Conservation (phyloP, 1,140 invertebrate species). For the Lepidurus packardi region DNA sequence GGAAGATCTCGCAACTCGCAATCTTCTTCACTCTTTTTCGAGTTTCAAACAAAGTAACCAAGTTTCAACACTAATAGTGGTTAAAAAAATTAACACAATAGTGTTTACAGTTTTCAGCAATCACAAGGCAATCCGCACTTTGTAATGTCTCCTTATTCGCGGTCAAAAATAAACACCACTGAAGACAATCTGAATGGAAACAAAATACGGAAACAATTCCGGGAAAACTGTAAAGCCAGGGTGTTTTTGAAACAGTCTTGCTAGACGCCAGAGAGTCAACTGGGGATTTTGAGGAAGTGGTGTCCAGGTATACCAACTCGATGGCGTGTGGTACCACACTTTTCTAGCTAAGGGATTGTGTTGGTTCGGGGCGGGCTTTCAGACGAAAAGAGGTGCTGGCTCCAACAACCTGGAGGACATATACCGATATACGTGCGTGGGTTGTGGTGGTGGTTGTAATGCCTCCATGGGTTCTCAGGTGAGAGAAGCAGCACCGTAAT, state of each 20-base stretch:
- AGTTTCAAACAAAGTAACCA: neutral
- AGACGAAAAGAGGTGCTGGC: neutral
- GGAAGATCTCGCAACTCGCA: neutral
- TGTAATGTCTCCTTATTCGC: too few species aligned
- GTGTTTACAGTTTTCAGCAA: too few species aligned
- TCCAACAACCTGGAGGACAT: neutral
- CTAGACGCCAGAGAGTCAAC: neutral
- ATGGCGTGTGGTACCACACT: conserved; percentile 2
- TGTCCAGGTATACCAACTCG: neutral
- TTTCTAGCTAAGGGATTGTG: neutral
- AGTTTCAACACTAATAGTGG: neutral
- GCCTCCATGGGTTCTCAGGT: too few species aligned
- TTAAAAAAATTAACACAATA: neutral
- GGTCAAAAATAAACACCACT: too few species aligned
- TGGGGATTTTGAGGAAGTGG: conserved; percentile 9
- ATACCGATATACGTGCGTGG: too few species aligned
- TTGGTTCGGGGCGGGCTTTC: neutral
- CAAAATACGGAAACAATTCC: too few species aligned
- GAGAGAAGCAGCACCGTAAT: too few species aligned
- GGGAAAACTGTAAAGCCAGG: too few species aligned
- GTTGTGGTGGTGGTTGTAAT: too few species aligned
- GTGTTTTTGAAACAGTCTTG: neutral
- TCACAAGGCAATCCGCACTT: too few species aligned
- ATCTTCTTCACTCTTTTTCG: neutral
- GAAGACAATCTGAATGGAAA: too few species aligned